Conservation (phyloP, 1,140 invertebrate genomes). For the Drosophila fuyamai region DNA sequence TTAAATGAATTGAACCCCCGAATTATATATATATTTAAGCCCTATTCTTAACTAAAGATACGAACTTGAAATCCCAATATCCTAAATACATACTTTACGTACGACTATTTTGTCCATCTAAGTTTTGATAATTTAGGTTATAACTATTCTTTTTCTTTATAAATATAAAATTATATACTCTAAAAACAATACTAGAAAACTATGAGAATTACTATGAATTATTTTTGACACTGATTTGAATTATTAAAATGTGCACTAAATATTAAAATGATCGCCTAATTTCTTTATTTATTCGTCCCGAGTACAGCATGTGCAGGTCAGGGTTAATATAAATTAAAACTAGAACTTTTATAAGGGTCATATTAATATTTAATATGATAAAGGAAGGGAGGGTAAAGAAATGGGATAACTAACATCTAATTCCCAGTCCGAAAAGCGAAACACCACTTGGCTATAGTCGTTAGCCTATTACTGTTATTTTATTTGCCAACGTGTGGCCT, state of each 20-base stretch:
- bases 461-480: conserved; percentile 2
- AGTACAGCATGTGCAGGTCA: too few species aligned
- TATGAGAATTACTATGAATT: neutral
- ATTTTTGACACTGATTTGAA: neutral
- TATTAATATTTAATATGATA: too few species aligned
- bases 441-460: neutral
- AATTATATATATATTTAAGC: too few species aligned
- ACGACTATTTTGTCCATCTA: conserved; percentile 1
- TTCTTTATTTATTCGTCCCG: too few species aligned
- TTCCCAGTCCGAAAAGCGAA: neutral
- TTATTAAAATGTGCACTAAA: too few species aligned
- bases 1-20: too few species aligned
- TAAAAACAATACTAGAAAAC: neutral
- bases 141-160: neutral
- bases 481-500: conserved; percentile 5
- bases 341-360: too few species aligned
- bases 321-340: too few species aligned
- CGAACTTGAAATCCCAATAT: too few species aligned
- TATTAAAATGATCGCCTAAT: too few species aligned
- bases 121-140: neutral
- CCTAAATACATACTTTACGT: neutral
- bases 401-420: neutral
- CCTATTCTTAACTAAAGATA: too few species aligned
- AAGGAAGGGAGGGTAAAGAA: too few species aligned
- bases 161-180: neutral